phyloP scores from a whole-genome alignment of 2,888 invertebrate genomes.

The Brachypterus glaber region DNA sequence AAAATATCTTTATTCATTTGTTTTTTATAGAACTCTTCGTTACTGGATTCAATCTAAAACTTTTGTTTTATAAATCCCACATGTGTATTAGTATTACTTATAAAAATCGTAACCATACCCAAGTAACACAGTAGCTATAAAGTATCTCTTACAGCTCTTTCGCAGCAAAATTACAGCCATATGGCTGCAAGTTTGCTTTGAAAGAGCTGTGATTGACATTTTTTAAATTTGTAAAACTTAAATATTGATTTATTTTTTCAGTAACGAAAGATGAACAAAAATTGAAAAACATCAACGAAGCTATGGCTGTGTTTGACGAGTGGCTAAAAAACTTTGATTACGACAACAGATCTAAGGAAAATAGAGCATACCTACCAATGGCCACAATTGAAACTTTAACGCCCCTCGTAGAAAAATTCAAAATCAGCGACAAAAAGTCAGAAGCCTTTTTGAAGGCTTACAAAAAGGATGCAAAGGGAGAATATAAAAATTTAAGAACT shows the following conservation, averaged over 20 bases:
- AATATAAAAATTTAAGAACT: conserved; percentile 64
- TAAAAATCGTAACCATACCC: too few species aligned
- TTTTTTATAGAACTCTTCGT: too few species aligned
- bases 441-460: conserved; percentile 56
- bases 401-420: conserved; percentile 45
- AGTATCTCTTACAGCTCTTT: too few species aligned
- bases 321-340: conserved; percentile 66
- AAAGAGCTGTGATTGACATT: too few species aligned
- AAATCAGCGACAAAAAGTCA: conserved; percentile 41
- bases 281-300: conserved; percentile 63
- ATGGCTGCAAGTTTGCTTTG: too few species aligned
- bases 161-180: too few species aligned
- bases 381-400: conserved; percentile 49
- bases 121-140: too few species aligned
- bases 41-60: too few species aligned
- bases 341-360: conserved; percentile 55
- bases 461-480: conserved; percentile 50
- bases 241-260: conserved; percentile 35
- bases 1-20: too few species aligned
- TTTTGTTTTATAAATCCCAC: too few species aligned
- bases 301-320: conserved; percentile 58
- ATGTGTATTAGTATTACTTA: too few species aligned
- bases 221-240: too few species aligned
- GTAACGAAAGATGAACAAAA: conserved; percentile 71
- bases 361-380: conserved; percentile 58